phyloP scores from a whole-genome alignment of 2,113 vertebrate genomes.

The pig (Sus scrofa) region T2T-Sscrofa CM000824.6:89343001-89343500 shows the following conservation, averaged over 20 bases:
- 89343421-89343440: constrained; percentile 18
- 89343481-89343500: background rate
- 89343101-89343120: constrained; percentile 18
- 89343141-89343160: background rate
- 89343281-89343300: background rate
- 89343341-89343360: constrained; percentile 30
- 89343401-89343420: background rate
- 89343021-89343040: background rate
- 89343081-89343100: background rate
- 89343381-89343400: constrained; percentile 9
- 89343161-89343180: background rate
- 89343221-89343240: constrained; percentile 19
- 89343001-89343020: background rate
- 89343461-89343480: background rate
- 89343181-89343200: background rate
- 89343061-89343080: constrained; percentile 18
- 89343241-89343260: background rate
- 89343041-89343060: background rate
- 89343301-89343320: background rate
- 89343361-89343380: background rate
- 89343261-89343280: background rate
- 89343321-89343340: constrained; percentile 21
- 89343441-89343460: background rate
- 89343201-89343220: background rate
- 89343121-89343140: background rate